These are phyloP conservation scores for Zygogramma bicolorata DNA, from an alignment of 2,888 invertebrate species.

Conservation along the genomic window DNA sequence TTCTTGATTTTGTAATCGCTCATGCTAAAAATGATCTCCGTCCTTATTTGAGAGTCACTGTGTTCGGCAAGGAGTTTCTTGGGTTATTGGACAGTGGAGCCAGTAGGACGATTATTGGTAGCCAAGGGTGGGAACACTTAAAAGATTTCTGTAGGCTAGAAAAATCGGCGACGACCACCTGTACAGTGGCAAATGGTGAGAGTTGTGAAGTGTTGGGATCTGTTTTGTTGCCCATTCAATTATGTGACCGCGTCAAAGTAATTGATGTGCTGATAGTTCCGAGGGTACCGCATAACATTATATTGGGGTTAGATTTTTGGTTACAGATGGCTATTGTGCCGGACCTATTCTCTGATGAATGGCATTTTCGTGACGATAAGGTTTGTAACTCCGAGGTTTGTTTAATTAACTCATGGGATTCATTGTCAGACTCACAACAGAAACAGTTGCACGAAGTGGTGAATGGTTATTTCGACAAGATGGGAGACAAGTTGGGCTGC, in stretches of 20 bases:
- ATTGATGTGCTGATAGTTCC: conserved; percentile 29
- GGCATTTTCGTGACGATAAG: conserved; percentile 12
- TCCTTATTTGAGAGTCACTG: conserved; percentile 28
- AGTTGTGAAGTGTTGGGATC: conserved; percentile 18
- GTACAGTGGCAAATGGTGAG: neutral
- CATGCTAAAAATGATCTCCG: conserved; percentile 28
- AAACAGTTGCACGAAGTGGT: conserved; percentile 1
- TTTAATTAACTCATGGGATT: neutral
- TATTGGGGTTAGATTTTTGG: conserved; percentile 36
- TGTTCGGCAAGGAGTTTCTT: conserved; percentile 29
- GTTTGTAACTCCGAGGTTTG: neutral
- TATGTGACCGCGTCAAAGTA: conserved; percentile 17
- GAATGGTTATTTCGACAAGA: conserved; percentile 31
- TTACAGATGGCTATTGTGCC: conserved; percentile 27
- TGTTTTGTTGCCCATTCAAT: conserved; percentile 17
- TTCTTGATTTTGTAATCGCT: neutral
- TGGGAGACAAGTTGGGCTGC: conserved; percentile 27
- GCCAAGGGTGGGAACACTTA: conserved; percentile 16
- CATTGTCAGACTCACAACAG: conserved; percentile 10
- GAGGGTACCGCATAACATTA: conserved; percentile 22
- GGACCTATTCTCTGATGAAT: conserved; percentile 20
- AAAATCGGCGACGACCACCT: neutral
- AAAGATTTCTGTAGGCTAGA: neutral
- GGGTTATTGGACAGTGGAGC: conserved; percentile 36
- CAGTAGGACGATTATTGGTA: conserved; percentile 30